Conservation (phyloP, 2,888 invertebrate species). For the Agrotis ipsilon region DNA sequence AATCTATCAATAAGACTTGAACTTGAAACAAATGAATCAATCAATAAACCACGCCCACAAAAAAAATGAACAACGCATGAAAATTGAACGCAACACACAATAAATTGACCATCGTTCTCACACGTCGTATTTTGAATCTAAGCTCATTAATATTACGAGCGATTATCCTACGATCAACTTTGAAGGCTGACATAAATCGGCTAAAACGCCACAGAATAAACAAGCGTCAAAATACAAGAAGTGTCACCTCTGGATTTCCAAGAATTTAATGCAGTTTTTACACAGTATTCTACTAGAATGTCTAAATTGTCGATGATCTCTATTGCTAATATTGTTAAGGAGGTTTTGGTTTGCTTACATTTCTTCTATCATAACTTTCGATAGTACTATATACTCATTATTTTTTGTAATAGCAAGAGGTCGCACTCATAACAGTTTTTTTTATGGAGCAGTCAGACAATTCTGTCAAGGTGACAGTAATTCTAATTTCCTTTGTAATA, state of each 20-base stretch:
- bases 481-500: background rate
- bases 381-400: no score
- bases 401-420: no score
- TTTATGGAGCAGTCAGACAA: background rate
- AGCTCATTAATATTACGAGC: constrained; percentile 38
- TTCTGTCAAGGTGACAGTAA: background rate
- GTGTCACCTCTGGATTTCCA: constrained; percentile 42
- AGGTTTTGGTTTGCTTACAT: background rate
- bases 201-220: constrained; percentile 42
- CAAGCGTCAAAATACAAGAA: constrained; percentile 39
- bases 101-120: constrained; percentile 14
- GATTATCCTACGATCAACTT: constrained; percentile 44
- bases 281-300: background rate
- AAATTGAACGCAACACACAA: constrained; percentile 3
- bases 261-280: constrained; percentile 48
- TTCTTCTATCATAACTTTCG: no score
- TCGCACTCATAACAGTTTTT: no score
- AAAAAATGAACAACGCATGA: constrained; percentile 2
- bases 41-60: constrained; percentile 9
- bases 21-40: constrained; percentile 13
- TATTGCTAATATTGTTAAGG: background rate
- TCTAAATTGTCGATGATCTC: background rate
- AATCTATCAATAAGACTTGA: constrained; percentile 12
- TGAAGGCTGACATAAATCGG: constrained; percentile 57
- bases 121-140: constrained; percentile 31